Evolutionary conservation across 2,888 invertebrate species (phyloP), one percentile per base, ranked within the genome.

Genomic region (Apodemia hepburni): DNA sequence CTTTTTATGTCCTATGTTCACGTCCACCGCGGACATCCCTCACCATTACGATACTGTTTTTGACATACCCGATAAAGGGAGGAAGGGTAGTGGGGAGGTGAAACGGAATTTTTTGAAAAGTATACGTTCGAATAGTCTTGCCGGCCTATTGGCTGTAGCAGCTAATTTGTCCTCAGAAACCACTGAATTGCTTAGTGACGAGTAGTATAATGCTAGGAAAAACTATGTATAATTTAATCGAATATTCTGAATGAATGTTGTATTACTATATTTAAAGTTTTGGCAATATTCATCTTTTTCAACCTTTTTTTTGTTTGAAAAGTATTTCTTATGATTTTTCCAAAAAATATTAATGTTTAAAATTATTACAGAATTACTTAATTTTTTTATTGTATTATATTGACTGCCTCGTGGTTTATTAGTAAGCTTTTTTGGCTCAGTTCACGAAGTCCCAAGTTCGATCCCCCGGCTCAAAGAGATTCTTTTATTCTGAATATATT

Each of bases 1-100:
- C 93, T 93, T 78, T 81, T 93, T 83, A 7, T 87, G 78, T 92
- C 95, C 73, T 85, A 94, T 89, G 83, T 95, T 91, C 93, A 92
- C 87, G 15, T 79, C 81, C 58, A 66, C 79, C 12, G 72, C 81
- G 5, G 81, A 81, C 45, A 47, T 80, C 60, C 93, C 94, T 60
- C 92, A 94, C 65, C 81, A 80, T 72, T 94, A 94, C 79, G 94
- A 92, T 71, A 92, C 94, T 8, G 86, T 76, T 18, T 71, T 70
- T 65, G 75, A 76, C 27, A 62, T 66, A 27, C 75, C 72, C n/a
- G 72, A 73, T 57, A 64, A 65, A n/a, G 70, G 68, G 17, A 66
- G 78, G 22, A 84, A 84, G 68, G 79, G 78, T 35, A 77, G 76
- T 49, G 78, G 73, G 12, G 81, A 82, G 27, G 74, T 79, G 3